Evolutionary conservation across 2,888 invertebrate genomes (phyloP).

Genomic region (Punctoribates punctum): DNA sequence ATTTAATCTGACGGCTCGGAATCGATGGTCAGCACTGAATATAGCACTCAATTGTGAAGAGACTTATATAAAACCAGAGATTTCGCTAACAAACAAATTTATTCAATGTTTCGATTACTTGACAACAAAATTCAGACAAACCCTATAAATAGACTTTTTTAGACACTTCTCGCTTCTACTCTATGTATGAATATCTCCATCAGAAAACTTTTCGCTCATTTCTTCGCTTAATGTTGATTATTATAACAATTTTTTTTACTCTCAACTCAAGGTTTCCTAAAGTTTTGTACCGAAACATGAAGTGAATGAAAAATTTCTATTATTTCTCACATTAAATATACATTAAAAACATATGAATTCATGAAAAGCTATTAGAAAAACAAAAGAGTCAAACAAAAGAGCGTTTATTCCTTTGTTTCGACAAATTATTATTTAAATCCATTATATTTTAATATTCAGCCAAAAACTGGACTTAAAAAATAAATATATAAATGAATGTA

Average conservation of each 20-base stretch:
- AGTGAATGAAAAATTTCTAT: not conserved
- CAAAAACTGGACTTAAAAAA: not conserved
- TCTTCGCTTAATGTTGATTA: not conserved
- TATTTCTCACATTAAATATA: conserved; percentile 3
- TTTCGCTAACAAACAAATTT: not conserved
- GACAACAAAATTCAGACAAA: conserved; percentile 15
- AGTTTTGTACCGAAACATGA: not conserved
- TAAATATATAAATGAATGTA: not conserved
- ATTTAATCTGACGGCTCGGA: not conserved
- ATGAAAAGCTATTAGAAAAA: not conserved
- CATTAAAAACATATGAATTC: conserved; percentile 17
- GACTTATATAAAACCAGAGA: not conserved
- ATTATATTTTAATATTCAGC: not conserved
- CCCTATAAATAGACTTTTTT: conserved; percentile 8
- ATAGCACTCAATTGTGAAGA: not conserved
- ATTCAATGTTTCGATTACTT: not conserved
- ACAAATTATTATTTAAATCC: not conserved
- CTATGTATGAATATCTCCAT: not conserved
- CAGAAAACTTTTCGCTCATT: not conserved
- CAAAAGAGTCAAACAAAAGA: conserved; percentile 5
- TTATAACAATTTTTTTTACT: not conserved
- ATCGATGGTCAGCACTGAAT: not conserved
- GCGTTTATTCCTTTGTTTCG: not conserved
- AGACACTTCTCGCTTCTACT: not conserved
- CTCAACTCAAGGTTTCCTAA: not conserved